These are phyloP conservation scores for Sitta carolinensis DNA, from an alignment of 2,797 vertebrate species.

Conservation along the genomic window DNA sequence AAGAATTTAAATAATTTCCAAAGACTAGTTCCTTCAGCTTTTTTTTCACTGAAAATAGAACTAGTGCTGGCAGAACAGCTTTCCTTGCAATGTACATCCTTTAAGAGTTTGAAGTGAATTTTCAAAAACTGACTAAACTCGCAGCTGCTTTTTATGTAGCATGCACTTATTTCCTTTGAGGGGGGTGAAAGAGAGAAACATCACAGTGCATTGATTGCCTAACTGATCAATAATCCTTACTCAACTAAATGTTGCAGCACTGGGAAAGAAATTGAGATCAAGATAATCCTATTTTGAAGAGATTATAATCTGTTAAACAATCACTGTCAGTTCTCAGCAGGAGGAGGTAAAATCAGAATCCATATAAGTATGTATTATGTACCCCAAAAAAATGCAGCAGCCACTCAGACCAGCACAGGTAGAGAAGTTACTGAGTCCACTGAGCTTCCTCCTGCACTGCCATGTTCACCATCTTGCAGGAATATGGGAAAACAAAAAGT, in stretches of 20 bases:
- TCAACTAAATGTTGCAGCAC: neutral
- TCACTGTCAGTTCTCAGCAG: neutral
- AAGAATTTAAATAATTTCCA: slow-evolving; percentile 5
- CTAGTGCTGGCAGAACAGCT: neutral
- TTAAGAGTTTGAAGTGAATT: neutral
- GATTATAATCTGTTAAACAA: neutral
- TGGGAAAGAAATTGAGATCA: neutral
- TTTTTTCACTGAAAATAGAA: neutral
- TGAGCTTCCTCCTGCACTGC: neutral
- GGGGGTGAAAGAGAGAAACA: neutral
- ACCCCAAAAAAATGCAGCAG: neutral
- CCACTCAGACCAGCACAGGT: neutral
- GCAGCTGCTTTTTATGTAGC: neutral
- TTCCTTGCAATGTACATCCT: neutral
- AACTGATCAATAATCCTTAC: neutral
- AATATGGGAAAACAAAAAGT: neutral
- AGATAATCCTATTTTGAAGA: neutral
- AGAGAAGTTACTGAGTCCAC: accelerated
- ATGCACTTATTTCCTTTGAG: neutral
- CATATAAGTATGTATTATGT: neutral
- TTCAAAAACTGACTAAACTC: neutral
- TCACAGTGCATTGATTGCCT: neutral
- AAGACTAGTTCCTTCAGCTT: neutral
- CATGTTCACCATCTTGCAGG: neutral
- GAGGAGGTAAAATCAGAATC: neutral